Evolutionary conservation across 2,113 vertebrate species (phyloP).

Genomic region (Mustela lutreola): DNA sequence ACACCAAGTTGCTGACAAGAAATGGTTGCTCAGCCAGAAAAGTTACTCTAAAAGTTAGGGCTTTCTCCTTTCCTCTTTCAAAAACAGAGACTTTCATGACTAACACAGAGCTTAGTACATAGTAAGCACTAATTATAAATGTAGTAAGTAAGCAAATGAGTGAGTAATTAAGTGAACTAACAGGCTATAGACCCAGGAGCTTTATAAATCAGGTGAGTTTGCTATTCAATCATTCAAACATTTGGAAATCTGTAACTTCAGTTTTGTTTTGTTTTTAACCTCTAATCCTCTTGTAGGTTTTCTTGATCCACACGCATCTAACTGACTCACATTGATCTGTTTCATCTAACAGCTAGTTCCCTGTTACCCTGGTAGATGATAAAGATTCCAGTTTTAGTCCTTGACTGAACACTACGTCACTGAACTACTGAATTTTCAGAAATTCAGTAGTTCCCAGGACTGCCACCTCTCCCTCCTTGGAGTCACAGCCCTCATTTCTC

Average conservation of each 20-base stretch:
- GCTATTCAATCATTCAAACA: neutral
- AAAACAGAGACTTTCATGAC: neutral
- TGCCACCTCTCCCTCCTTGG: neutral
- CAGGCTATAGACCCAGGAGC: neutral
- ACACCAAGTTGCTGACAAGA: neutral
- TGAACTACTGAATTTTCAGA: neutral
- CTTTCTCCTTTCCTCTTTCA: slow-evolving; percentile 31
- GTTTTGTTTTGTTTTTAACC: neutral
- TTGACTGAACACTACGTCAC: neutral
- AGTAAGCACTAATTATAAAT: neutral
- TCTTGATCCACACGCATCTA: neutral
- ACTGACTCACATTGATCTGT: neutral
- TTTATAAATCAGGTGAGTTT: neutral
- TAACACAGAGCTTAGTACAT: neutral
- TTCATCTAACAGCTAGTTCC: neutral
- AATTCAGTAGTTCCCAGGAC: neutral
- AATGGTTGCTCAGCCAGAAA: neutral
- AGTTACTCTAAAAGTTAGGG: neutral
- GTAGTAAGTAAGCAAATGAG: neutral
- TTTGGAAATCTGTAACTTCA: neutral
- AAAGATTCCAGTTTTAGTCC: neutral
- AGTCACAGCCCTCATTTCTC: neutral
- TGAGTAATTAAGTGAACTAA: slow-evolving; percentile 27
- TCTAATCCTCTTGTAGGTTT: neutral
- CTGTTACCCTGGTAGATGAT: neutral